Evolutionary conservation across 2,888 invertebrate species (phyloP).

Genomic region (Dorcus hopei): DNA sequence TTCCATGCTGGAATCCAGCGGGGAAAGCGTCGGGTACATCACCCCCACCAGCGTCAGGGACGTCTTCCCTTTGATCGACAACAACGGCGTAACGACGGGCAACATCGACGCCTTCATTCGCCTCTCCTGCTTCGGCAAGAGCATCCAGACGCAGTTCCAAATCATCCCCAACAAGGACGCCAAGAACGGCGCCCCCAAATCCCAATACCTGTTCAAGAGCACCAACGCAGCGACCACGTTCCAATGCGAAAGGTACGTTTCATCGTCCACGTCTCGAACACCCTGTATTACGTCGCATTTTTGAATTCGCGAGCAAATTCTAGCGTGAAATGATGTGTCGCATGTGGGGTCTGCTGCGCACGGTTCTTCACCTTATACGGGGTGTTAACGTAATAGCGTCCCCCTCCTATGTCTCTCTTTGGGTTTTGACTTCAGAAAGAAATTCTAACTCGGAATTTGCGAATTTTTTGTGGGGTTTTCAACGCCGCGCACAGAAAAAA

Average conservation of each 20-base stretch:
- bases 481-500: too few relatives aligned
- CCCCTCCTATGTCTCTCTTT: too few relatives aligned
- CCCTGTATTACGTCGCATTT: neutral
- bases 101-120: conserved; percentile 52
- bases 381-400: too few relatives aligned
- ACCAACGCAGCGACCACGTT: conserved; percentile 35
- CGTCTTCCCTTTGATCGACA: conserved; percentile 46
- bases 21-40: conserved; percentile 31
- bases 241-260: conserved; percentile 34
- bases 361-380: too few relatives aligned
- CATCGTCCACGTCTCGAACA: neutral
- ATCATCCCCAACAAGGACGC: conserved; percentile 19
- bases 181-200: conserved; percentile 20
- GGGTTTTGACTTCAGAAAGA: too few relatives aligned
- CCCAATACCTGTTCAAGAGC: conserved; percentile 37
- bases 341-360: neutral
- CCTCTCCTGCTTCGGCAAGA: conserved; percentile 53
- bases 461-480: too few relatives aligned
- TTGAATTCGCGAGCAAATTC: too few relatives aligned
- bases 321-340: too few relatives aligned
- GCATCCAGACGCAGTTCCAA: conserved; percentile 45
- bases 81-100: conserved; percentile 46
- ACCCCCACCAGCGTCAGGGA: conserved; percentile 44
- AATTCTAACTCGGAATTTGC: too few relatives aligned
- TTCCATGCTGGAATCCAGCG: conserved; percentile 51